Percentiles rank a stretch among this genome's conserved stretches.
These are phyloP conservation scores for Papilio aristodemus DNA, from an alignment of 1,140 invertebrate genomes.

Conservation along the genomic window DNA sequence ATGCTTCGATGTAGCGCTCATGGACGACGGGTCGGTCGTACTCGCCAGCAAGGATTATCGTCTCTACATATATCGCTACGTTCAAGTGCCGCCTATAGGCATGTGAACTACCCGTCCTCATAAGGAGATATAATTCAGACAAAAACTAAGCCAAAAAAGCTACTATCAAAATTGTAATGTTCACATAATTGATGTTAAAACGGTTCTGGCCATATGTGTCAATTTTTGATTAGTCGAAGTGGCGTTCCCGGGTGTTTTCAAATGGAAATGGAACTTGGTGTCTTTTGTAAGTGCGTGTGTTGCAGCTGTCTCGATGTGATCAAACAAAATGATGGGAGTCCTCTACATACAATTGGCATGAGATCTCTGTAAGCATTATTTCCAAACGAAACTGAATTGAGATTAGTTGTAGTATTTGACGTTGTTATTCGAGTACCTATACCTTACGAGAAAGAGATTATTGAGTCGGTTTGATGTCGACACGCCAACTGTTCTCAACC, in stretches of 20 bases:
- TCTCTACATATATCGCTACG: conserved; percentile 98
- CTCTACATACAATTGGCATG: conserved; percentile 56
- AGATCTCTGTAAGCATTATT: conserved; percentile 72
- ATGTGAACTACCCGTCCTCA: conserved; percentile 83
- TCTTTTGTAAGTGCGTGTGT: conserved; percentile 67
- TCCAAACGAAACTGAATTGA: conserved; percentile 76
- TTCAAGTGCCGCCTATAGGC: conserved; percentile 92
- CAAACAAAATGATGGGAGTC: conserved; percentile 59
- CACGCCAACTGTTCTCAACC: conserved; percentile 74
- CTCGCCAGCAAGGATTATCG: conserved; percentile 99
- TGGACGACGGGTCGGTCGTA: conserved; percentile 99
- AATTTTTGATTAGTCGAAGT: conserved; percentile 70
- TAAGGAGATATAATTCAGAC: conserved; percentile 69
- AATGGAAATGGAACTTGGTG: conserved; percentile 52
- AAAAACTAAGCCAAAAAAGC: conserved; percentile 62
- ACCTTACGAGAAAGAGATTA: conserved; percentile 75
- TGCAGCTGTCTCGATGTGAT: conserved; percentile 72
- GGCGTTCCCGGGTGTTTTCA: conserved; percentile 53
- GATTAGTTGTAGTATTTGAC: conserved; percentile 79
- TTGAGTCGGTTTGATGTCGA: conserved; percentile 70
- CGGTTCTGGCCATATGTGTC: conserved; percentile 63
- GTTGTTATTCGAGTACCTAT: conserved; percentile 78
- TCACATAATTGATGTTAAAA: conserved; percentile 46
- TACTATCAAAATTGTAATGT: conserved; percentile 55
- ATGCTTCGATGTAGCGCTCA: conserved; percentile 99